Percentiles rank a stretch among this genome's conserved stretches.
phyloP scores from a whole-genome alignment of 2,888 invertebrate genomes.

The Drosophila pseudotalamancana region DNA sequence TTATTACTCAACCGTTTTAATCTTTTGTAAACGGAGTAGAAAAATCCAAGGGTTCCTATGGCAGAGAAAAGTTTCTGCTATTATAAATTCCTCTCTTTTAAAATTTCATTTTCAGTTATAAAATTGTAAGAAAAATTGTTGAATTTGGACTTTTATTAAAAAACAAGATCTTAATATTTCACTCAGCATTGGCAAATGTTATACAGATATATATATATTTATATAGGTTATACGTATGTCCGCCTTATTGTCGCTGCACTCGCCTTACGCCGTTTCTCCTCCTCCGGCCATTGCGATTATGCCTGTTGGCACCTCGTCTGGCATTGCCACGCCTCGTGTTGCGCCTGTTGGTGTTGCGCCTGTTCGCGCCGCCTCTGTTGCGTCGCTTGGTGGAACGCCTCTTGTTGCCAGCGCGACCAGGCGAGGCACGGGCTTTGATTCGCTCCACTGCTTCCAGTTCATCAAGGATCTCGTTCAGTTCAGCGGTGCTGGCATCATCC shows the following conservation, averaged over 20 bases:
- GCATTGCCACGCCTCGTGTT: slow-evolving; percentile 9
- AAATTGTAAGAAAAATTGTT: no score
- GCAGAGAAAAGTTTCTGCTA: no score
- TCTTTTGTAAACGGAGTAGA: no score
- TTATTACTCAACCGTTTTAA: no score
- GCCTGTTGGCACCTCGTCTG: slow-evolving; percentile 6
- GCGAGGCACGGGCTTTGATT: slow-evolving; percentile 12
- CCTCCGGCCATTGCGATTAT: neutral
- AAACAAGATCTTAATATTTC: no score
- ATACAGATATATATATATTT: no score
- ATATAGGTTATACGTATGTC: no score
- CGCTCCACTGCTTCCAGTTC: slow-evolving; percentile 3
- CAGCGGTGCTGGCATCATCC: slow-evolving; percentile 7
- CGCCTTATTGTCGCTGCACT: neutral
- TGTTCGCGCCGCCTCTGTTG: neutral
- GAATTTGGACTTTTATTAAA: no score
- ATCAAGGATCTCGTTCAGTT: slow-evolving; percentile 14
- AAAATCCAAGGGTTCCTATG: no score
- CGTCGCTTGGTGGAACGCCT: neutral
- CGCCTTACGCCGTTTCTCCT: neutral
- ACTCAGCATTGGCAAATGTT: no score
- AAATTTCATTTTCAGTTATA: no score
- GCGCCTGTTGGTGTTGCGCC: neutral
- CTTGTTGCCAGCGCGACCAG: neutral
- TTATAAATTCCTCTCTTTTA: no score